Percentiles rank a stretch among this genome's conserved stretches.
phyloP scores from a whole-genome alignment of 2,888 invertebrate species.

The Resseliella maxima region DNA sequence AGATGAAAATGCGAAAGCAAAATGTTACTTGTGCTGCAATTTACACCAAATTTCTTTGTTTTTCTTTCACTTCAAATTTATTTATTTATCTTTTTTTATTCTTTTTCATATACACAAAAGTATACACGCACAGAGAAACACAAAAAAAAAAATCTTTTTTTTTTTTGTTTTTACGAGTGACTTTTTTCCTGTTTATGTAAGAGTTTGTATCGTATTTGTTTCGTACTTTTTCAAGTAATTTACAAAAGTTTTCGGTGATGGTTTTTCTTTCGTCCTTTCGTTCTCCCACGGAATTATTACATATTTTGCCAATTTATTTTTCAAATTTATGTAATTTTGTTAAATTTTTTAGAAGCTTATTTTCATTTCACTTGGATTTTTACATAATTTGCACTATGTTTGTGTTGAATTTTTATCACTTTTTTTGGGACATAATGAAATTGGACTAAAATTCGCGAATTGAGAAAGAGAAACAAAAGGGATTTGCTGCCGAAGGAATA shows the following conservation, averaged over 20 bases:
- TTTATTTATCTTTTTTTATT: background rate
- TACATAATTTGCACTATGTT: slow-evolving; percentile 8
- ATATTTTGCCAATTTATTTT: background rate
- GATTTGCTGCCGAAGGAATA: slow-evolving; percentile 48
- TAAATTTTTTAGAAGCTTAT: background rate
- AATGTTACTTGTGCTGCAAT: background rate
- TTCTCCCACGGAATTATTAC: background rate
- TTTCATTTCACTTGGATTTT: background rate
- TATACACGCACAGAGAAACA: background rate
- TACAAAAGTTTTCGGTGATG: background rate
- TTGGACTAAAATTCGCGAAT: slow-evolving; percentile 38
- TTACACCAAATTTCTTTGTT: background rate
- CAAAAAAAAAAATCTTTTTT: too few relatives aligned
- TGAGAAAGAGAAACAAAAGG: slow-evolving; percentile 48
- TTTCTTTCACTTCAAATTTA: background rate
- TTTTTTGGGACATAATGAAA: slow-evolving; percentile 8
- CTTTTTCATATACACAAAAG: background rate
- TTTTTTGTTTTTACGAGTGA: background rate
- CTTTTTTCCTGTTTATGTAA: slow-evolving; percentile 4
- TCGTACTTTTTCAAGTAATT: background rate
- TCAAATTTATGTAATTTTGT: background rate
- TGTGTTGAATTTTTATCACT: background rate
- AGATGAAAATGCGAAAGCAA: background rate
- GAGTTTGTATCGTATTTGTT: background rate
- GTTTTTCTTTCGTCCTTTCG: background rate